Base-by-base conservation (phyloP, 2,888 invertebrate genomes). In the Polyommatus icarus region DNA sequence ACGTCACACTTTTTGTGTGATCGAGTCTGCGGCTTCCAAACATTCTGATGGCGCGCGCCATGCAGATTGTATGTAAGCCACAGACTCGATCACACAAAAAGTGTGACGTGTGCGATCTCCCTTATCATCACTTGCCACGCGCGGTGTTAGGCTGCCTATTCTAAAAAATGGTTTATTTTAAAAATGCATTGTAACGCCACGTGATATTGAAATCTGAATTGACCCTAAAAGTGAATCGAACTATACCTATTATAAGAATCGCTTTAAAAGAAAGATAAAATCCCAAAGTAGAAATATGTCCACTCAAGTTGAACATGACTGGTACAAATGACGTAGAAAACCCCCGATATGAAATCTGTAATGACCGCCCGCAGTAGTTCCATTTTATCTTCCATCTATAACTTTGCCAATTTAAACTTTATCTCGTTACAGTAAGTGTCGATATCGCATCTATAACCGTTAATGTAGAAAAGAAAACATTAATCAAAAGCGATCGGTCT, bases 361-460 rank as follows among this genome's bases (percentile, higher is more conserved):
- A 67, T 67, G 67, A 67, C 67, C 29, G 15, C 29, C 61, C 29
- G 29, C 67, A 67, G 29, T 73, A 40, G 40, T 73, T 73, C 40
- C 73, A 73, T 73, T 73, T 73, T 73, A 67, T 72, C 36, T 72
- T 40, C 40, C 73, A 73, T 73, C 73, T 73, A 75, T 50, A 54
- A 54, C 46, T 75, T 75, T 24, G 54, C 24, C 75, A 50, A 75
- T 75, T 29, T 50, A 50, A 75, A 75, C 73, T 50, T 75, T 75
- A 20, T 50, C 50, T 75, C 50, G 75, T 75, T 50, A 75, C 75
- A 73, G 20, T 73, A 75, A 75, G 29, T 50, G 15, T 73, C 73
- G 73, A 75, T 75, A 75, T 75, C 50, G 46, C 50, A 73, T 73
- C 73, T 46, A 73, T 73, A 46, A 50, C 24, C 73, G 54, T 54